phyloP scores from a whole-genome alignment of 1,140 invertebrate species.

The Idris sp. region DNA sequence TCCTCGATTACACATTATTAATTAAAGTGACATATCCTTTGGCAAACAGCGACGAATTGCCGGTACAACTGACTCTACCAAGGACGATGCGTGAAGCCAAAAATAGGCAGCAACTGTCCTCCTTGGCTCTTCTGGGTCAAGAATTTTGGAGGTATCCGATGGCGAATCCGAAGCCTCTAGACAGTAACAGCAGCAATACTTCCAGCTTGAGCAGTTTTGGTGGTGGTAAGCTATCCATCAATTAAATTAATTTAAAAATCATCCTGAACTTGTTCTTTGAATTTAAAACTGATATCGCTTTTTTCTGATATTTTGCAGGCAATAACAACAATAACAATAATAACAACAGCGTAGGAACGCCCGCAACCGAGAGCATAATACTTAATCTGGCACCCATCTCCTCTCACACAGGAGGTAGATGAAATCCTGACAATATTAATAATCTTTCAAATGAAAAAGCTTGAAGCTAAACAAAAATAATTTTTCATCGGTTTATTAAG shows the following conservation, averaged over 20 bases:
- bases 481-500: slow-evolving; percentile 1
- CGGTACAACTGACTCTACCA: slow-evolving; percentile 92
- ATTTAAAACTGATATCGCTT: too few relatives aligned
- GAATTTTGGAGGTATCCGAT: slow-evolving; percentile 94
- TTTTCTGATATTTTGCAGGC: too few relatives aligned
- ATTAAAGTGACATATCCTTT: slow-evolving; percentile 34
- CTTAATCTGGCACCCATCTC: slow-evolving; percentile 86
- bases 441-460: too few relatives aligned
- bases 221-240: slow-evolving; percentile 71
- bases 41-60: slow-evolving; percentile 90
- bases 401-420: slow-evolving; percentile 68
- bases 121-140: slow-evolving; percentile 93
- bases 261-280: too few relatives aligned
- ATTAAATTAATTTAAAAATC: too few relatives aligned
- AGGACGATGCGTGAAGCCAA: slow-evolving; percentile 89
- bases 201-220: slow-evolving; percentile 76
- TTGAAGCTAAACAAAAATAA: neutral
- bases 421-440: too few relatives aligned
- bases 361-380: slow-evolving; percentile 83
- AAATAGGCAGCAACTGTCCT: slow-evolving; percentile 92
- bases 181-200: slow-evolving; percentile 75
- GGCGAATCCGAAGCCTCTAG: slow-evolving; percentile 82
- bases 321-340: slow-evolving; percentile 73
- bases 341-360: slow-evolving; percentile 70
- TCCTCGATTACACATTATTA: neutral